Evolutionary conservation across 2,888 invertebrate species (phyloP), one percentile per base, ranked within the genome.

Genomic region (Calliphora vomitoria): DNA sequence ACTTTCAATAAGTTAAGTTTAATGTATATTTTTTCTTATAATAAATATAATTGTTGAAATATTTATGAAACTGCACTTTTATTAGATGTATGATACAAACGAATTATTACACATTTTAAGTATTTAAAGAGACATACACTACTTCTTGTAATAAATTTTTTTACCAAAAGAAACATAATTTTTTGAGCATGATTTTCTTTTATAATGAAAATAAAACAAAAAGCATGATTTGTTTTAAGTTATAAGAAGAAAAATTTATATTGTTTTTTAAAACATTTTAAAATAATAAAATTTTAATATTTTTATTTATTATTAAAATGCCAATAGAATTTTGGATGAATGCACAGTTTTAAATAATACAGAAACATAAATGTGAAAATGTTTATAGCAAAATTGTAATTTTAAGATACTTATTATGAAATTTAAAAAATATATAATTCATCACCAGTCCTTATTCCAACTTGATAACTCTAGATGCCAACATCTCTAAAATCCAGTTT

Each of bases 201-300:
- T 72, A n/a, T n/a, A 25, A 20, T 18, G 15, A 50, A 78, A 58
- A 72, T 35, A 53, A 84, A 71, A 80, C 75, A 50, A 85, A 78
- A 72, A 72, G 87, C 87, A 87, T 87, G 83, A 60, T 60, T 84
- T 76, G 75, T 25, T 84, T 71, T 4, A 53, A 50, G 20, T 50
- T 50, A 44, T 47, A 62, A 72, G 18, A 72, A 41, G 41, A 15
- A 68, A 13, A 41, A 11, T 5, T 38, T 11, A 25, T 25, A 1
- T 6, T 38, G n/a, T 62, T 10, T 55, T 44, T 44, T 41, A 25
- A n/a, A n/a, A n/a, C n/a, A 41, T 41, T 41, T 41, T 8, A 2
- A 41, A 10, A 8, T 41, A n/a, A n/a, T n/a, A 44, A 44, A 44
- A 11, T 3, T 44, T 10, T 44, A 44, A 44, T 44, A 44, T 10